Evolutionary conservation across 2,888 invertebrate genomes (phyloP), one percentile per base, ranked within the genome.

Genomic region (Pammene aurita): DNA sequence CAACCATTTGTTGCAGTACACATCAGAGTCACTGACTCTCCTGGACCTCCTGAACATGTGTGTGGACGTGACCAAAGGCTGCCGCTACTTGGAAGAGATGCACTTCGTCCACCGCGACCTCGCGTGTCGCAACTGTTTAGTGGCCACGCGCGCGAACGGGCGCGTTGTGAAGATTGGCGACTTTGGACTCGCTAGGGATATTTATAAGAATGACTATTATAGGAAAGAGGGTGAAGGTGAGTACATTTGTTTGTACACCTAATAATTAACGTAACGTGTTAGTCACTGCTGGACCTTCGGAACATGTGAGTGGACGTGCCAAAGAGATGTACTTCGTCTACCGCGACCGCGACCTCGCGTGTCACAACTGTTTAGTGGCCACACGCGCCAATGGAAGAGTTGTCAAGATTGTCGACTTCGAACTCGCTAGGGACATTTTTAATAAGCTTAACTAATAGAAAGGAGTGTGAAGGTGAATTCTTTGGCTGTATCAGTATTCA

Each of bases 201-300:
- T 99, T 73, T 99, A 99, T 87, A 97, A 98, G 85, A 98, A 97
- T 81, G 99, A 99, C 85, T 99, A 99, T 82, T 99, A 99, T 83
- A 94, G 98, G 73, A 98, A 99, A 86, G 98, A 98, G 88, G 97
- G 97, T 1, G 96, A 96, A 92, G 95, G 93, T 91, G 73, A 76
- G 69, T 9, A 6, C 2, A 0, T 7, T 7, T 38, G 7, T 38
- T 38, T 26, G 26, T 26, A 26, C 26, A 26, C 26, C 1, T n/a
- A n/a, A n/a, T n/a, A n/a, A n/a, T n/a, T n/a, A n/a, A n/a, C n/a
- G n/a, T n/a, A n/a, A n/a, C n/a, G n/a, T n/a, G n/a, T n/a, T n/a
- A n/a, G n/a, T n/a, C n/a, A n/a, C n/a, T n/a, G n/a, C n/a, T n/a
- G n/a, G n/a, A n/a, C n/a, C n/a, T n/a, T n/a, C n/a, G n/a, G n/a